These are phyloP conservation scores for Enteromius unitaeniatus DNA, from an alignment of 2,797 vertebrate species.

Conservation along the genomic window DNA sequence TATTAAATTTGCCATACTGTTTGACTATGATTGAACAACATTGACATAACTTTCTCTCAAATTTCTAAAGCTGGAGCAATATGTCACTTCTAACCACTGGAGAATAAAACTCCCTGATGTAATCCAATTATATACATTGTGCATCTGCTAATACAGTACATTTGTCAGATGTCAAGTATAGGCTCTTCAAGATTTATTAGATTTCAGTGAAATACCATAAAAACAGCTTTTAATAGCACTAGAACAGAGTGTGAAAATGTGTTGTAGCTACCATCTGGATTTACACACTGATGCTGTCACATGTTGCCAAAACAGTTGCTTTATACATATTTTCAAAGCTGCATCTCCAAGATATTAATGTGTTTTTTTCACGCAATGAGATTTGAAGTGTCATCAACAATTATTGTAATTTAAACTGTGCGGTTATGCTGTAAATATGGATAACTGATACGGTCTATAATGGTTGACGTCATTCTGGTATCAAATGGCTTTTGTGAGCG, in stretches of 20 bases:
- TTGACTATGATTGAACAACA: neutral
- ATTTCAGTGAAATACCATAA: conserved; percentile 11
- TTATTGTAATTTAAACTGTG: conserved; percentile 17
- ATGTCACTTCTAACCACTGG: conserved; percentile 1
- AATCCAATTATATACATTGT: conserved; percentile 17
- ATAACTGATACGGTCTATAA: conserved; percentile 13
- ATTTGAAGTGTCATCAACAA: conserved; percentile 7
- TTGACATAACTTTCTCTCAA: conserved; percentile 6
- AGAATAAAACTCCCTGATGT: neutral
- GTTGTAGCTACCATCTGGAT: conserved; percentile 26
- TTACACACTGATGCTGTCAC: conserved; percentile 15
- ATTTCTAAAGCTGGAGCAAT: neutral
- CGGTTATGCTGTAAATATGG: conserved; percentile 19
- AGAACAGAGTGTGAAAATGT: conserved; percentile 2
- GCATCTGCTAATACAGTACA: conserved; percentile 20
- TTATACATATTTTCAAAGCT: conserved; percentile 17
- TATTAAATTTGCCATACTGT: neutral
- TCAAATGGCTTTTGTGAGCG: conserved; percentile 9
- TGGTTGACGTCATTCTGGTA: conserved; percentile 8
- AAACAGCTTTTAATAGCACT: conserved; percentile 21
- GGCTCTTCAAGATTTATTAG: conserved; percentile 6
- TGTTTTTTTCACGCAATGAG: neutral
- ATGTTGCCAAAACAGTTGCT: conserved; percentile 29
- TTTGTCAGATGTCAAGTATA: conserved; percentile 27
- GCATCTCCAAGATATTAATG: neutral